Base-by-base conservation (phyloP, 2,888 invertebrate species). In the Cheilosia grossa region DNA sequence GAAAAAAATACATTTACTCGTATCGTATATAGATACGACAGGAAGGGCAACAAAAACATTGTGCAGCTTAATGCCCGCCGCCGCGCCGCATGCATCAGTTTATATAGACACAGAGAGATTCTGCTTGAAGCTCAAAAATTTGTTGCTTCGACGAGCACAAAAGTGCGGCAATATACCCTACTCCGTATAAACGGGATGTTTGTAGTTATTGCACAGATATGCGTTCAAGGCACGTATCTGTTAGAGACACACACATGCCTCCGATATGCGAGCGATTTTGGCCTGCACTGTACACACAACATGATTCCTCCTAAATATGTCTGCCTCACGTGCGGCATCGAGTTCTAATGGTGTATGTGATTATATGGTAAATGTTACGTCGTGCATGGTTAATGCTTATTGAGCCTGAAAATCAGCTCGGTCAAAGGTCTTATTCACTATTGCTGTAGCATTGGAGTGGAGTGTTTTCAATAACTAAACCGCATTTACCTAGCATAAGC, bases 381-480 rank as follows among this genome's bases (percentile, higher is more conserved):
- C 83, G 80, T 80, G 80, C 80, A 85, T 85, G 70, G 66, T 61
- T 75, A 80, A 85, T 85, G 83, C 70, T 85, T 74, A 80, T 85
- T 85, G 83, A 85, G 80, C 83, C 74, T 80, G 83, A 85, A 85
- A 85, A 85, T 85, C 70, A 75, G 74, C 54, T 80, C 75, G 83
- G 83, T 80, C 83, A 85, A 80, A 83, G 78, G 67, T 69, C 69
- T 79, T 69, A 73, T 58, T 73, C 78, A 78, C 67, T 27, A 5
- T 63, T 82, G 63, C 56, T 27, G 33, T 47, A 15, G 33, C 42
- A 2, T 21, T 21, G 21, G 21, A 54, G 2, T 13, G 10, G 21
- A 51, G 53, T 56, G 37, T 79, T 78, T 78, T 69, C 73, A 78
- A 82, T 82, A 73, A 58, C 33, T 56, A 49, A 79, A 73, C 73